Base-by-base conservation (phyloP, 2,113 vertebrate genomes). In the Pelmatolapia mariae region DNA sequence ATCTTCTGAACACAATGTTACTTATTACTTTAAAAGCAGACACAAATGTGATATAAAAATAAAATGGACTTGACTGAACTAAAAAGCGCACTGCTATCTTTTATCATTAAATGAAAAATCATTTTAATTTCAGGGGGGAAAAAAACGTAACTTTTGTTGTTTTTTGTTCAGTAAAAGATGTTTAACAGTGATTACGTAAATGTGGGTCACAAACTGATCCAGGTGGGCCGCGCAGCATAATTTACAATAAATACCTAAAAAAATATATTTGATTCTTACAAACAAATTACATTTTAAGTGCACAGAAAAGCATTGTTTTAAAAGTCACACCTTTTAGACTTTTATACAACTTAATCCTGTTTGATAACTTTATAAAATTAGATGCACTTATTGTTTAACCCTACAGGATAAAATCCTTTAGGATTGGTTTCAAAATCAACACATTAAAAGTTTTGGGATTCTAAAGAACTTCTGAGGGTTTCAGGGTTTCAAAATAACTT, bases 41-140 rank as follows among this genome's bases (percentile, higher is more conserved):
- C 18, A 1, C 61, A 66, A 38, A 40, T 9, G 63, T 40, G 36
- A 22, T 24, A 22, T 1, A 40, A 12, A 68, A 68, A 40, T 12
- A 68, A 24, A 68, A 68, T 68, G 33, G 36, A 15, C 63, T 68
- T 68, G 11, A 68, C 31, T 36, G 16, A 13, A 68, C 19, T 22
- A 40, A 22, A 38, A 36, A 68, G 1, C 19, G 13, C 33, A 0
- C 19, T 2, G 1, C 4, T 40, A 40, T 9, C 63, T 40, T 71
- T 40, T 71, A 24, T 2, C n/a, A 71, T 71, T 71, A 71, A 71
- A 2, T 43, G 38, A 24, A 71, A 43, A 71, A 71, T 43, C 0
- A 16, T 71, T 71, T 71, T 71, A 8, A 43, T 24, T 0, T 43
- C 38, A 71, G n/a, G 5, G 1, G n/a, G 5, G 1, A 43, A 71